Evolutionary conservation across 1,140 invertebrate species (phyloP), one percentile per base, ranked within the genome.

Genomic region (Zaprionus capensis): DNA sequence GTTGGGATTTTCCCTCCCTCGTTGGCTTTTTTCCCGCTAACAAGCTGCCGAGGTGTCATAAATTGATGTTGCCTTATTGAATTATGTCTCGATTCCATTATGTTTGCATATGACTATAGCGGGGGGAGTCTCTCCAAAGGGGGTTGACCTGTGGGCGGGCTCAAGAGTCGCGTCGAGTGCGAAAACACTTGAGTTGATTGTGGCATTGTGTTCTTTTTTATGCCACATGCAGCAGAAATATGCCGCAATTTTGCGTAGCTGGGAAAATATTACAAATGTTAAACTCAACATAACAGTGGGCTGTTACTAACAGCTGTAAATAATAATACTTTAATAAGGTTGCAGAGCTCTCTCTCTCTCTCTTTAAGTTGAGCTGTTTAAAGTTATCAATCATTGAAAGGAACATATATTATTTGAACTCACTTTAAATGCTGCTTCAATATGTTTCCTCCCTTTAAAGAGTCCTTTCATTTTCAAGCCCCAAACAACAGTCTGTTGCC

Each of bases 1-100:
- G 85, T 91, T 71, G 70, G 28, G 26, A 90, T 90, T 90, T 90
- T 81, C 38, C 44, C 36, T 49, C 57, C 46, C 55, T 57, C 15
- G 38, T n/a, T 41, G 15, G 41, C 41, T 17, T 46, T 46, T 17
- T 46, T 34, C 9, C n/a, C 41, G 22, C 53, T 62, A 74, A 61
- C 70, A 71, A 74, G 77, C 44, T 65, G 53, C 56, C n/a, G 61
- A 88, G 85, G 84, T 88, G 84, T 88, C 84, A 81, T 51, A 79
- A 84, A 71, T 84, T 56, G 56, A 69, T 84, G 85, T 84, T 84
- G 85, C 85, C 81, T 84, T 79, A 88, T 88, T 88, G 81, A 88
- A 88, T 88, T 88, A 88, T 76, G 78, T 71, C 65, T 7, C 17
- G 55, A 46, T 67, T 58, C 26, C 71, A 74, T 78, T 65, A 53